Conservation (phyloP, 2,113 vertebrate species). For the Oxyura jamaicensis region DNA sequence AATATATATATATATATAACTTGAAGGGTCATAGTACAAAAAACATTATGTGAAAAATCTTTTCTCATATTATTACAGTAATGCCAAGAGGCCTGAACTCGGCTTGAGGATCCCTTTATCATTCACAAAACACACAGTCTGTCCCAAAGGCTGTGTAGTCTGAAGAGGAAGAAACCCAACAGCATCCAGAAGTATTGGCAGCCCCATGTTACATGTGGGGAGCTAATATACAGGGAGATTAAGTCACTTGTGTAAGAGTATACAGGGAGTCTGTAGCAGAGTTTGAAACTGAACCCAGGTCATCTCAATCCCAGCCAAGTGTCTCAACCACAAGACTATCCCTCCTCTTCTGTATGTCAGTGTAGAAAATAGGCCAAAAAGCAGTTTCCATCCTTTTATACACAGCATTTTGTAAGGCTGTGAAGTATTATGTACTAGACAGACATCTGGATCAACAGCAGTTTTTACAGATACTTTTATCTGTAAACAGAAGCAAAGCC, state of each 20-base stretch:
- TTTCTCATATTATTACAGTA: background rate
- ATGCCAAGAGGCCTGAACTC: background rate
- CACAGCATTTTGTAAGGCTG: conserved; percentile 46
- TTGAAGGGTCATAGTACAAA: background rate
- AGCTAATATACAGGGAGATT: conserved; percentile 48
- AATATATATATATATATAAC: background rate
- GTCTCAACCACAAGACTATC: conserved; percentile 66
- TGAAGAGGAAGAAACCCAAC: conserved; percentile 21
- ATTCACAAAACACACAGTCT: background rate
- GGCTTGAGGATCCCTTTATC: conserved; percentile 6
- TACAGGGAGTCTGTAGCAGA: conserved; percentile 43
- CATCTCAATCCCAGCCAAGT: conserved; percentile 65
- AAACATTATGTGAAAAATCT: background rate
- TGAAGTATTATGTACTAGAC: conserved; percentile 63
- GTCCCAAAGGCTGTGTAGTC: conserved; percentile 34
- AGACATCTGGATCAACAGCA: conserved; percentile 51
- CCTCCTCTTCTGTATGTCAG: conserved; percentile 53
- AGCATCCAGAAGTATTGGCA: conserved; percentile 39
- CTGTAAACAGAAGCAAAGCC: conserved; percentile 60
- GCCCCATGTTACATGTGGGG: background rate
- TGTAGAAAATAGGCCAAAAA: conserved; percentile 66
- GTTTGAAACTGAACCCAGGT: conserved; percentile 65
- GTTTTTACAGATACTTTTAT: conserved; percentile 39
- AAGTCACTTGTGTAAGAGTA: conserved; percentile 48
- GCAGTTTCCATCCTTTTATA: conserved; percentile 48